Evolutionary conservation across 2,113 vertebrate species (phyloP).

Genomic region (Osmerus mordax): DNA sequence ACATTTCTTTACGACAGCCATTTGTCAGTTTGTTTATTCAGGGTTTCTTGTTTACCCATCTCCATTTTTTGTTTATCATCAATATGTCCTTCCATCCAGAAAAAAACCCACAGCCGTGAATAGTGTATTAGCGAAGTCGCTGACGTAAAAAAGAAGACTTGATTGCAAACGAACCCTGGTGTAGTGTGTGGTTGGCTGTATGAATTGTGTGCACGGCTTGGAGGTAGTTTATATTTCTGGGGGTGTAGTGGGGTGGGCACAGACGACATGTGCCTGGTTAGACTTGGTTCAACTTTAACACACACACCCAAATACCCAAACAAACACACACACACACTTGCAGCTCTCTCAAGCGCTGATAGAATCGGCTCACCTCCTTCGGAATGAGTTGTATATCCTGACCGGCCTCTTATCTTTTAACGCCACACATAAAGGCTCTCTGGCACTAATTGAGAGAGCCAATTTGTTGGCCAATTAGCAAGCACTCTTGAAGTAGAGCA

Average conservation of each 20-base stretch:
- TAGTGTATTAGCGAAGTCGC: too few species aligned
- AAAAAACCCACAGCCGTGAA: too few species aligned
- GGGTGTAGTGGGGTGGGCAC: not conserved
- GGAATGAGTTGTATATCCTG: not conserved
- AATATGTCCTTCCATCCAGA: not conserved
- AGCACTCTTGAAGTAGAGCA: too few species aligned
- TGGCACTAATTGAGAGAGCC: not conserved
- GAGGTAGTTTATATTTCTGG: not conserved
- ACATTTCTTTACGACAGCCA: not conserved
- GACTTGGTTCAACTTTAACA: not conserved
- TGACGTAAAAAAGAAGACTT: too few species aligned
- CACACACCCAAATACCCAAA: not conserved
- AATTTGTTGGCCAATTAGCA: too few species aligned
- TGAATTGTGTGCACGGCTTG: too few species aligned
- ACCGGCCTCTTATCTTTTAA: not conserved
- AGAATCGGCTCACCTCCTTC: not conserved
- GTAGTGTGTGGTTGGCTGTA: too few species aligned
- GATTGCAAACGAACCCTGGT: too few species aligned
- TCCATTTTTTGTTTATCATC: not conserved
- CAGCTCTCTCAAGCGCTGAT: not conserved
- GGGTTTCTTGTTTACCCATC: not conserved
- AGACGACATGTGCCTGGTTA: not conserved
- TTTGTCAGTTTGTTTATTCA: slow-evolving; percentile 3
- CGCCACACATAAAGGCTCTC: not conserved
- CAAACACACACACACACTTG: not conserved